Conservation (phyloP, 2,113 vertebrate genomes). For the Marcusenius ussheri region DNA sequence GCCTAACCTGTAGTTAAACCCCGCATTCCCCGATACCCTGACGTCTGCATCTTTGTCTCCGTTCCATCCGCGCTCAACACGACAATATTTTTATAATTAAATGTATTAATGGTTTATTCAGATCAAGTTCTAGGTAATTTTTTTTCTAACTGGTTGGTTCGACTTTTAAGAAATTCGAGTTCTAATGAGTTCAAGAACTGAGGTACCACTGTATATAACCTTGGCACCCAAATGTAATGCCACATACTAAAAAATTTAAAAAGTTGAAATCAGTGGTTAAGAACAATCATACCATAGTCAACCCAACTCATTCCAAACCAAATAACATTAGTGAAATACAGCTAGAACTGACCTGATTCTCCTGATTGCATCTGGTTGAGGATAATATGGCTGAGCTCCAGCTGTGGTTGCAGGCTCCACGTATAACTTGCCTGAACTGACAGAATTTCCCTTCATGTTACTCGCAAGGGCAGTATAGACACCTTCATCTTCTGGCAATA, state of each 20-base stretch:
- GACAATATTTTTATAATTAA: too few relatives aligned
- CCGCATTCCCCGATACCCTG: too few relatives aligned
- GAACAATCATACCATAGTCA: not conserved
- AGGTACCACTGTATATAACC: not conserved
- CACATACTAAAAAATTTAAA: not conserved
- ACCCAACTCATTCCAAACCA: not conserved
- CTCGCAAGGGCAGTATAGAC: conserved; percentile 87
- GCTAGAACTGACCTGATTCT: conserved; percentile 72
- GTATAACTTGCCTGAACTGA: conserved; percentile 92
- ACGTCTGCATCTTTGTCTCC: too few relatives aligned
- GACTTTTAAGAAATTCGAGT: too few relatives aligned
- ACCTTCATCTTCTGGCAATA: conserved; percentile 90
- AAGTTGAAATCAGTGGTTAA: not conserved
- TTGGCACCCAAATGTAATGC: not conserved
- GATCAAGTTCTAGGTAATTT: too few relatives aligned
- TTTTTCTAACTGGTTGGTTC: too few relatives aligned
- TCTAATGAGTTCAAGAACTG: too few relatives aligned
- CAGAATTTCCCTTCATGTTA: conserved; percentile 87
- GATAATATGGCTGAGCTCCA: conserved; percentile 72
- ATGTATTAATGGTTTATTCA: too few relatives aligned
- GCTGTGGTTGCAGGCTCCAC: conserved; percentile 75
- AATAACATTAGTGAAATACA: not conserved
- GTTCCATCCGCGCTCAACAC: too few relatives aligned
- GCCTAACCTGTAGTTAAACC: too few relatives aligned
- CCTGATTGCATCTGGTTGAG: conserved; percentile 78